Base-by-base conservation (phyloP, 2,888 invertebrate species). In the Drosophila limbata region DNA sequence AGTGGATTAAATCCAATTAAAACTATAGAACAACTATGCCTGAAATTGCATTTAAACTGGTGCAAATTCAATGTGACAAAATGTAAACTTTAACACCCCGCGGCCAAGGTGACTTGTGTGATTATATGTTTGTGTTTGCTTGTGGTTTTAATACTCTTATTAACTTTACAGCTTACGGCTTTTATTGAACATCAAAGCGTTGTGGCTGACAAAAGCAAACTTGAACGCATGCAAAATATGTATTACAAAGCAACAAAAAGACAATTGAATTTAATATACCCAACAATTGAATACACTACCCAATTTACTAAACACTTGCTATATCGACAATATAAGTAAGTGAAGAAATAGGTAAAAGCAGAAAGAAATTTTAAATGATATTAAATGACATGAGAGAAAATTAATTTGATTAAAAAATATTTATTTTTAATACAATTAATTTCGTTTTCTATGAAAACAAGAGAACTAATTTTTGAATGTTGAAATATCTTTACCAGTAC, bases 151-250 rank as follows among this genome's bases (percentile, higher is more conserved):
- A 70, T 61, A 51, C 53, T 53, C 60, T 69, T 81, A 81, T 73
- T 84, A 69, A 67, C 48, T 77, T 85, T 60, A 11, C 37, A 62
- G 69, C 51, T 65, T 65, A 69, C 42, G 62, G 56, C 33, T 44
- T 59, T 69, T 53, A 88, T 88, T 85, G 77, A 79, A 79, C 83
- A 82, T 83, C 85, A 88, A 83, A 88, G 68, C 67, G 31, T 13
- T 19, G 31, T 33, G 48, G 44, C 76, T 73, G 70, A 75, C 69
- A 77, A 71, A 73, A 69, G 42, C 72, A 77, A 71, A 62, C 48
- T 40, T 25, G 40, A 72, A 63, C 57, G 31, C 53, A 59, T 59
- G 50, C 61, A 60, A 73, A 64, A 59, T 42, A 48, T n/a, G n/a
- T n/a, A n/a, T 68, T 39, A 35, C 55, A 77, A 80, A 66, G 48